A percentile compares a stretch with the other conserved stretches of the same genome.
These are phyloP conservation scores for Panagrolaimus sp. DNA, from an alignment of 1,140 invertebrate species.

Conservation along the genomic window DNA sequence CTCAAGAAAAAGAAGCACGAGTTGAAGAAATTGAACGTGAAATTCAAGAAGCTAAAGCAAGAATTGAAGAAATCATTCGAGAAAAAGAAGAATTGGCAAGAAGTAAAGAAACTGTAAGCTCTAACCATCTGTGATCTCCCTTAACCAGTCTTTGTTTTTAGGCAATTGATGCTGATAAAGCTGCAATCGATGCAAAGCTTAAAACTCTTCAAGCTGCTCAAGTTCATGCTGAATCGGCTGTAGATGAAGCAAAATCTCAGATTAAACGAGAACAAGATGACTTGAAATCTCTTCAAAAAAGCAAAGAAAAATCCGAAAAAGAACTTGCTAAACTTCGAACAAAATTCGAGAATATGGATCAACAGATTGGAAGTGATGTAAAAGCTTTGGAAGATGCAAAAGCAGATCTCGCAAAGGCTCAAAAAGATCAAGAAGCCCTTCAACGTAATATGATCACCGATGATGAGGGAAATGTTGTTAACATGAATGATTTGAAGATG, in stretches of 20 bases:
- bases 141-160: neutral
- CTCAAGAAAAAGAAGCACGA: neutral
- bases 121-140: neutral
- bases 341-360: slow-evolving; percentile 17
- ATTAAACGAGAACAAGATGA: slow-evolving; percentile 22
- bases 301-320: slow-evolving; percentile 1
- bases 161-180: neutral
- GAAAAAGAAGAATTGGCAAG: neutral
- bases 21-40: neutral
- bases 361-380: neutral
- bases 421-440: slow-evolving; percentile 17
- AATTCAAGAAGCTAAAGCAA: neutral
- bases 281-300: neutral
- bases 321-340: slow-evolving; percentile 12
- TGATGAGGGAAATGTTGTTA: slow-evolving; percentile 41
- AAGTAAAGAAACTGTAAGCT: neutral
- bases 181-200: neutral
- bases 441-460: slow-evolving; percentile 41
- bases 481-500: slow-evolving; percentile 21
- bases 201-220: neutral
- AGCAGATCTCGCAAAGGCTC: slow-evolving; percentile 36
- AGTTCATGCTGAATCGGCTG: slow-evolving; percentile 1
- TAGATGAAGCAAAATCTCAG: slow-evolving; percentile 29
- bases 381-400: slow-evolving; percentile 31
- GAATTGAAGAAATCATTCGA: neutral